Evolutionary conservation across 2,797 vertebrate species (phyloP).

Genomic region (Hoplostethus mediterraneus): DNA sequence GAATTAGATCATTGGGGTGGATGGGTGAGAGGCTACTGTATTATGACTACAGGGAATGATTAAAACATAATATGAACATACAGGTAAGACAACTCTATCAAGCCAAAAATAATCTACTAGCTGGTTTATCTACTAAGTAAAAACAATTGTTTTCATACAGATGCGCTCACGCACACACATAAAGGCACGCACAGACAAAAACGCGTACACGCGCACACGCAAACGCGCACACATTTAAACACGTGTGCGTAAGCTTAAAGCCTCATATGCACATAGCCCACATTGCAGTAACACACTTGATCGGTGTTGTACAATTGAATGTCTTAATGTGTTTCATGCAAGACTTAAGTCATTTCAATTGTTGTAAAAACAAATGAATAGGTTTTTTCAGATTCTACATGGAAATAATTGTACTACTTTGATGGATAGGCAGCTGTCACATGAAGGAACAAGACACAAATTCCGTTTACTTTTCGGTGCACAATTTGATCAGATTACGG

Average conservation of each 20-base stretch:
- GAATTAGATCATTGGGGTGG: too few relatives aligned
- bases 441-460: neutral
- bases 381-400: neutral
- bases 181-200: slow-evolving; percentile 10
- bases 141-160: neutral
- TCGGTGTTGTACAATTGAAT: neutral
- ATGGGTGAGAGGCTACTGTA: too few relatives aligned
- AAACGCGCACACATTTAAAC: slow-evolving; percentile 14
- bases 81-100: neutral
- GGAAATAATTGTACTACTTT: neutral
- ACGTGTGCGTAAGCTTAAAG: neutral
- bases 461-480: too few relatives aligned
- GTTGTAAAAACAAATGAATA: neutral
- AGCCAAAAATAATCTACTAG: neutral
- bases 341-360: neutral
- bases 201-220: slow-evolving; percentile 9
- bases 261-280: neutral
- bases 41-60: too few relatives aligned
- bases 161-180: neutral
- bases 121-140: neutral
- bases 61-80: too few relatives aligned
- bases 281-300: neutral
- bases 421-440: neutral
- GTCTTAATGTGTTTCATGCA: too few relatives aligned
- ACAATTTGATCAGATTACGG: neutral